Evolutionary conservation across 2,113 vertebrate species (phyloP), one percentile per base, ranked within the genome.

Genomic region (Desmodus rotundus): DNA sequence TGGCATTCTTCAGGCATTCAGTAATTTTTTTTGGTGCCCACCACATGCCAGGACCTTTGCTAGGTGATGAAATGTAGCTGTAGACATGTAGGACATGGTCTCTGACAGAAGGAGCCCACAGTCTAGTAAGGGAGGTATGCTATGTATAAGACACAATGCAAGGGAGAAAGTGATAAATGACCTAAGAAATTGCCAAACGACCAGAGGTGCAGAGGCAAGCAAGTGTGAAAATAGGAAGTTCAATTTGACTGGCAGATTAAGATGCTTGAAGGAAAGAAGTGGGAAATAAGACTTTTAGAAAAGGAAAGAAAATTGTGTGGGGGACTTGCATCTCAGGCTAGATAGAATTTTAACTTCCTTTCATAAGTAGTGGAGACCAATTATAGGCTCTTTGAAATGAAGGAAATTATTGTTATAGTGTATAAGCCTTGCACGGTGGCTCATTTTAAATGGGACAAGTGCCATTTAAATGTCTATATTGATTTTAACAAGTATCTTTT

Each of bases 341-440:
- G 58, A 93, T 70, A 50, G 58, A 93, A 68, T 68, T 95, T 96
- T 89, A 89, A 91, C 65, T 94, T 93, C 9, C n/a, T 84, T n/a
- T 45, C 63, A n/a, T 38, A 54, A 31, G 41, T 83, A 90, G n/a
- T 70, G 33, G 78, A 86, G 58, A 90, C 56, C 28, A 92, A 28
- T 70, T 52, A 14, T n/a, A 38, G 22, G 5, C 41, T 92, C 61
- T 90, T 63, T 63, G 67, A 90, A 87, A 85, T 92, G 76, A 63
- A 80, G 47, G 22, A 83, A 87, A 67, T 87, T 78, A 41, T 65
- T 87, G 50, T 54, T 93, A 36, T 56, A 76, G 43, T 33, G 9
- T 19, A 12, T 61, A 38, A 12, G 31, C 70, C 76, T 92, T 92
- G 36, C 22, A 61, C 74, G 41, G 43, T 41, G 36, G 16, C 54